Percentiles rank a stretch among this genome's conserved stretches.
Evolutionary conservation across 2,797 vertebrate species (phyloP).

Genomic region (Coregonus sp.): DNA sequence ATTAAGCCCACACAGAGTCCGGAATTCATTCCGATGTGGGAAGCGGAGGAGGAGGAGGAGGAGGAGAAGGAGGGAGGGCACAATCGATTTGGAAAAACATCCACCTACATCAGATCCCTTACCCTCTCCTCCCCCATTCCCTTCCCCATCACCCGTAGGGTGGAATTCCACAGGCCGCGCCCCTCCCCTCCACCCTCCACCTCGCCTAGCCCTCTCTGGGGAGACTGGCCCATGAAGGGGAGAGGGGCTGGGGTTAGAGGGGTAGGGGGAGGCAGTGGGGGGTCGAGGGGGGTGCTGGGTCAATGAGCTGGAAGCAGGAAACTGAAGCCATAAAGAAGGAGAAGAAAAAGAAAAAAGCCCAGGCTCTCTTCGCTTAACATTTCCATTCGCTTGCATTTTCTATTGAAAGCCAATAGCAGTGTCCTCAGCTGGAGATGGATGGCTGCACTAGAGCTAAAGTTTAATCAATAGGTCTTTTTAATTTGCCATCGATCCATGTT

Average conservation of each 20-base stretch:
- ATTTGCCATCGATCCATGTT: conserved; percentile 85
- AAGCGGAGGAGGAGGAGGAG: conserved; percentile 23
- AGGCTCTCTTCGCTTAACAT: conserved; percentile 72
- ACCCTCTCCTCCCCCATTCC: conserved; percentile 51
- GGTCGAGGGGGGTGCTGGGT: conserved; percentile 37
- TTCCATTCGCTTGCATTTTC: conserved; percentile 86
- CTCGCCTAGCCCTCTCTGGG: conserved; percentile 58
- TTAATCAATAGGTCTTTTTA: conserved; percentile 89
- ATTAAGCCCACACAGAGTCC: conserved; percentile 68
- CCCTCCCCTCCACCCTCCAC: conserved; percentile 14
- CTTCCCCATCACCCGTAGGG: conserved; percentile 49
- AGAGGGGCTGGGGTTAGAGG: conserved; percentile 14
- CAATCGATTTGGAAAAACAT: conserved; percentile 65
- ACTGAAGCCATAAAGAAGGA: conserved; percentile 57
- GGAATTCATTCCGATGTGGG: conserved; percentile 66
- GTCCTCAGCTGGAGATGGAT: conserved; percentile 80
- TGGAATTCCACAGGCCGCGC: conserved; percentile 67
- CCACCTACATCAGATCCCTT: conserved; percentile 67
- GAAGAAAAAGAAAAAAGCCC: conserved; percentile 42
- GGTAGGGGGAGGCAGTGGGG: not conserved
- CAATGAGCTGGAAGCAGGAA: conserved; percentile 67
- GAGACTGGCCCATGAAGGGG: conserved; percentile 44
- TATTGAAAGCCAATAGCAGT: conserved; percentile 84
- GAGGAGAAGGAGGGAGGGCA: conserved; percentile 28
- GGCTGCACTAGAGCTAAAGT: conserved; percentile 84